phyloP scores from a whole-genome alignment of 2,888 invertebrate genomes.

The Cosmia trapezina region DNA sequence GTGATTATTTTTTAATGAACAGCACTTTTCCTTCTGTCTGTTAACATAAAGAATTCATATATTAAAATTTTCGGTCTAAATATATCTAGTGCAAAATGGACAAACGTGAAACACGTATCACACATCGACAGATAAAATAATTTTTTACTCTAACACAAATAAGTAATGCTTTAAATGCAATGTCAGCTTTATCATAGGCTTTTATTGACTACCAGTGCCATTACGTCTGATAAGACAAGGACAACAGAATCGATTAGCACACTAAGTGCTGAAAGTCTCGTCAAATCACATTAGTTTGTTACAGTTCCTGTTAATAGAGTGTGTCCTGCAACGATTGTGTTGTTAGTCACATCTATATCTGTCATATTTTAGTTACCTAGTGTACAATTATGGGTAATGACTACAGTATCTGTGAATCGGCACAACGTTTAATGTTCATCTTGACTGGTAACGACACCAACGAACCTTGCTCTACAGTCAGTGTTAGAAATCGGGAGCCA shows the following conservation, averaged over 20 bases:
- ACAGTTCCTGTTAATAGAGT: not conserved
- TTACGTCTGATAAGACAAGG: conserved; percentile 14
- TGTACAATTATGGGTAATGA: not conserved
- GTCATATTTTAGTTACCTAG: not conserved
- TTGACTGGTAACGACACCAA: not conserved
- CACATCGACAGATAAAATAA: too few species aligned
- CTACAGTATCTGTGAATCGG: not conserved
- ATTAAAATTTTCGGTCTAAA: too few species aligned
- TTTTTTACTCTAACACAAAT: too few species aligned
- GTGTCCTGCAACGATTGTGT: not conserved
- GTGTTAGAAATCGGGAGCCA: not conserved
- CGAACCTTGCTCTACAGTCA: not conserved
- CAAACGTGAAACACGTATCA: too few species aligned
- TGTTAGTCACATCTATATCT: not conserved
- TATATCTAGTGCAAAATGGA: too few species aligned
- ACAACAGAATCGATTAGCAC: not conserved
- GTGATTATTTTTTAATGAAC: too few species aligned
- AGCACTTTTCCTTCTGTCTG: too few species aligned
- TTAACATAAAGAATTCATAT: too few species aligned
- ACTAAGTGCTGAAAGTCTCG: conserved; percentile 18
- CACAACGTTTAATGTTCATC: not conserved
- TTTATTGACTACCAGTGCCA: conserved; percentile 3
- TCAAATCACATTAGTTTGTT: not conserved
- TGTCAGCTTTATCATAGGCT: not conserved
- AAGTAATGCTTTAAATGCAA: too few species aligned